Evolutionary conservation across 2,113 vertebrate species (phyloP).

Genomic region (Anthoscopus minutus): DNA sequence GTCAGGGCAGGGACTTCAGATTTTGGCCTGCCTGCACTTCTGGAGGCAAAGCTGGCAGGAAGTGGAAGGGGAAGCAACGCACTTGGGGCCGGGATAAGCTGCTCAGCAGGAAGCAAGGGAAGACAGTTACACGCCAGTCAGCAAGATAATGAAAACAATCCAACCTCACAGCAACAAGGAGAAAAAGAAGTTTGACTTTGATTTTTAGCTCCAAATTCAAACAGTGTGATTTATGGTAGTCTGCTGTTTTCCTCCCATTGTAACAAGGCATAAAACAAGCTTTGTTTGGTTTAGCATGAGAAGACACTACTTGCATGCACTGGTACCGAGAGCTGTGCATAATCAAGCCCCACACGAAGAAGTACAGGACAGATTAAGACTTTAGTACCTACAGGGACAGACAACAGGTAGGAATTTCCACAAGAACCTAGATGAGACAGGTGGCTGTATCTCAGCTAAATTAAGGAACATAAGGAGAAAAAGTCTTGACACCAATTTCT

Average conservation of each 20-base stretch:
- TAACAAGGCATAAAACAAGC: neutral
- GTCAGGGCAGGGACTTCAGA: neutral
- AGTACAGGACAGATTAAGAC: neutral
- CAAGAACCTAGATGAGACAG: neutral
- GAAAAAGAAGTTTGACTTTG: neutral
- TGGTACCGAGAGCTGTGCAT: neutral
- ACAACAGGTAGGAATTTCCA: neutral
- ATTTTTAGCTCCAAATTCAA: slow-evolving; percentile 13
- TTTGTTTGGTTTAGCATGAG: slow-evolving; percentile 1
- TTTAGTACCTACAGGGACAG: neutral
- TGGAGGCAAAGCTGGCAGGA: slow-evolving; percentile 16
- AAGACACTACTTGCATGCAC: neutral
- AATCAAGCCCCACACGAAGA: neutral
- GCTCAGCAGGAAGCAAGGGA: slow-evolving; percentile 7
- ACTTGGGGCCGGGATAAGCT: neutral
- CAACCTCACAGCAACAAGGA: neutral
- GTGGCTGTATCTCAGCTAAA: neutral
- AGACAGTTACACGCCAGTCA: neutral
- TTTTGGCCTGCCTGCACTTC: neutral
- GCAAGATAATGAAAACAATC: slow-evolving; percentile 7
- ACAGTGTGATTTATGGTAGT: neutral
- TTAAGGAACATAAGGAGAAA: neutral
- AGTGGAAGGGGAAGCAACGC: slow-evolving; percentile 45
- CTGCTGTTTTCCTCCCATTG: slow-evolving; percentile 27
- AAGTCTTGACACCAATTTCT: neutral